Evolutionary conservation across 2,888 invertebrate species (phyloP).

Genomic region (Diarsia dahlii): DNA sequence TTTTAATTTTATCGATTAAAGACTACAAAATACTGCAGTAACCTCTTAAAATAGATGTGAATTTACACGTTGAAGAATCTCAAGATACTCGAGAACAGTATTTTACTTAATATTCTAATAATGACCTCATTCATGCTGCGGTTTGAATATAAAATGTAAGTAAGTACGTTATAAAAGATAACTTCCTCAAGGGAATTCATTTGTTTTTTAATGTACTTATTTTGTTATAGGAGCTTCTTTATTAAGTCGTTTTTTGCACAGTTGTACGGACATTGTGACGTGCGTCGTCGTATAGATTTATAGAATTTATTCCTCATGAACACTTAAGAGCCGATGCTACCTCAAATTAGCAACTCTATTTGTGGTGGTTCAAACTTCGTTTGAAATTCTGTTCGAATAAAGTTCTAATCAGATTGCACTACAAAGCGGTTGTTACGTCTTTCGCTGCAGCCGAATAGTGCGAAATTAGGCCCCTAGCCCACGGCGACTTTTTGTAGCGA

Average conservation of each 20-base stretch:
- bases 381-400: too few relatives aligned
- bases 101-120: slow-evolving; percentile 23
- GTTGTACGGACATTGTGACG: slow-evolving; percentile 25
- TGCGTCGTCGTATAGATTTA: too few relatives aligned
- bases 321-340: too few relatives aligned
- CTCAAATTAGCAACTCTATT: too few relatives aligned
- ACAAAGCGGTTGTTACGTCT: too few relatives aligned
- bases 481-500: too few relatives aligned
- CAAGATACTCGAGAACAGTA: slow-evolving; percentile 4
- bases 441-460: too few relatives aligned
- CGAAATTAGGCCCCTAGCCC: too few relatives aligned
- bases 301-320: too few relatives aligned
- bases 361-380: too few relatives aligned
- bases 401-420: too few relatives aligned
- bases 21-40: background rate
- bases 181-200: slow-evolving; percentile 10
- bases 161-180: slow-evolving; percentile 21
- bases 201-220: slow-evolving; percentile 32
- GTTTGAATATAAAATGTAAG: slow-evolving; percentile 36
- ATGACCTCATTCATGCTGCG: slow-evolving; percentile 25
- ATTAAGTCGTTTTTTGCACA: slow-evolving; percentile 5
- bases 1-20: background rate
- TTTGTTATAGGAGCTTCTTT: slow-evolving; percentile 15
- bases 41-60: background rate
- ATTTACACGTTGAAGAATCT: slow-evolving; percentile 4